phyloP scores from a whole-genome alignment of 92 coral and sea anemone species.

The Zoanthus sansibaricus region DNA sequence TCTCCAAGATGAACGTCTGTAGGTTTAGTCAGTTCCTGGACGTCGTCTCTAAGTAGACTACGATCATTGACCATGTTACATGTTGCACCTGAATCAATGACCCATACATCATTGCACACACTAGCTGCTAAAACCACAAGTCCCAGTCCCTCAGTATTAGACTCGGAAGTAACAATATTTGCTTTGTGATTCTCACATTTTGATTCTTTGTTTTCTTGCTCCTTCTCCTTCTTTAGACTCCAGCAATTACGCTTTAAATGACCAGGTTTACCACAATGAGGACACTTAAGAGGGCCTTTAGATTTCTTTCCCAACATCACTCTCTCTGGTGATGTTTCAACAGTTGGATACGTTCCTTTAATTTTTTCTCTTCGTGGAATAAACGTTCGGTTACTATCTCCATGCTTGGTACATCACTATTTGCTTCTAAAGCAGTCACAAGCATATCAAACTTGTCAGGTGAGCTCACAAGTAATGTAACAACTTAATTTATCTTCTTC shows the following conservation, averaged over 20 bases:
- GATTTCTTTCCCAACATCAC: constrained; percentile 43
- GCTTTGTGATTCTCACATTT: background rate
- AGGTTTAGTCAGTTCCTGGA: constrained; percentile 6
- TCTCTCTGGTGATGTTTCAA: constrained; percentile 36
- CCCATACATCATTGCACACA: constrained; percentile 57
- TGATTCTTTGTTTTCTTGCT: background rate
- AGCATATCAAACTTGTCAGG: constrained; percentile 73
- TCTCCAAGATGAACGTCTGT: constrained; percentile 47
- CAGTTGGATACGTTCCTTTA: constrained; percentile 59
- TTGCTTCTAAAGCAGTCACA: constrained; percentile 80
- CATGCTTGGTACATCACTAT: constrained; percentile 48
- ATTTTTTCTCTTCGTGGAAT: constrained; percentile 73
- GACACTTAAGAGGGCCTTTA: constrained; percentile 59
- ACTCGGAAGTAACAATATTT: background rate
- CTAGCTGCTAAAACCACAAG: constrained; percentile 56
- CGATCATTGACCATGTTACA: constrained; percentile 45
- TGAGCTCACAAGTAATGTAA: constrained; percentile 58
- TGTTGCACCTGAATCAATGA: constrained; percentile 72
- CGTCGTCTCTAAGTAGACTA: background rate
- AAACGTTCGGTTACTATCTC: constrained; percentile 73
- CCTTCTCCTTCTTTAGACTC: background rate
- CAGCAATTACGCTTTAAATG: constrained; percentile 52
- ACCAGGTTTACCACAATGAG: constrained; percentile 55
- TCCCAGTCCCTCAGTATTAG: constrained; percentile 54
- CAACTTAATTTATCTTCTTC: background rate